Conservation (phyloP, 2,888 invertebrate species). For the Eupithecia centaureata region DNA sequence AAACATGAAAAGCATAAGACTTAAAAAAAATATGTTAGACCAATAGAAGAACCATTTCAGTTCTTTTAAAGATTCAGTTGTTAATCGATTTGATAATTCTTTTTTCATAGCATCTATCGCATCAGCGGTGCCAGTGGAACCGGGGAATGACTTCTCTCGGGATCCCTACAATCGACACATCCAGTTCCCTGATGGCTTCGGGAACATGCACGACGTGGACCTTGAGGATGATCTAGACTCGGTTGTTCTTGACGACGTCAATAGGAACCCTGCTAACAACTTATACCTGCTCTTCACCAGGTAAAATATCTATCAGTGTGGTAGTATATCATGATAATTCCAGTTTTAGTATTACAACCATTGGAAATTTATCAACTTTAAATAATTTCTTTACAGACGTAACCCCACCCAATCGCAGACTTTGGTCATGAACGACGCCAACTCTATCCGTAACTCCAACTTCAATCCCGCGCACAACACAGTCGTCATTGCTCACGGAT, state of each 20-base stretch:
- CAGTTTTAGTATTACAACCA: no score
- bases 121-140: slow-evolving; percentile 46
- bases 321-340: no score
- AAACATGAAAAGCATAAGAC: no score
- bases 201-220: slow-evolving; percentile 52
- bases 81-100: background rate
- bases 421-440: slow-evolving; percentile 50
- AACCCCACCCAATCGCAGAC: slow-evolving; percentile 50
- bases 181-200: slow-evolving; percentile 54
- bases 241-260: slow-evolving; percentile 49
- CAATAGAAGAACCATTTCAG: background rate
- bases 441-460: slow-evolving; percentile 53
- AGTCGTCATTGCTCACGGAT: slow-evolving; percentile 60
- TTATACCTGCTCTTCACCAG: slow-evolving; percentile 58
- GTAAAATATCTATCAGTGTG: slow-evolving; percentile 30
- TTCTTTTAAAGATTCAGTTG: background rate
- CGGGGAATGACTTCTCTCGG: slow-evolving; percentile 29
- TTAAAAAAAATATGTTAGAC: no score
- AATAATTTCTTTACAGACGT: slow-evolving; percentile 43
- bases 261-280: slow-evolving; percentile 53
- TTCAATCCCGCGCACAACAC: slow-evolving; percentile 54
- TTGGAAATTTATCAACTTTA: no score
- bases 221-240: slow-evolving; percentile 53
- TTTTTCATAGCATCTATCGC: slow-evolving; percentile 45
- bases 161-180: slow-evolving; percentile 50